Conservation (phyloP, 1,140 invertebrate species). For the Drosophila orosa region DNA sequence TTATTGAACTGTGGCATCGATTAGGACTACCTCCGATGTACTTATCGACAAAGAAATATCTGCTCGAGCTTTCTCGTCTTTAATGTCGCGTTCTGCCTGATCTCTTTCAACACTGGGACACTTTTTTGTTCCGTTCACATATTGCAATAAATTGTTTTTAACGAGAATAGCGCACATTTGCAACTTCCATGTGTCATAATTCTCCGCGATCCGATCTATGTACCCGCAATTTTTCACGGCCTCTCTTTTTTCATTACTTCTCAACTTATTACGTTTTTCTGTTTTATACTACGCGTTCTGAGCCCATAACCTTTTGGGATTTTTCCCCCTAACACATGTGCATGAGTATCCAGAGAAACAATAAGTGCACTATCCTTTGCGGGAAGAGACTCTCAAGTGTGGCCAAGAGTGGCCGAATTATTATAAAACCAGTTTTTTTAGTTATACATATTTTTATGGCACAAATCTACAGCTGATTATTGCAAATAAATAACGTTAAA, state of each 20-base stretch:
- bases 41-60: constrained; percentile 1
- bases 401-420: too few relatives aligned
- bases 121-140: not conserved
- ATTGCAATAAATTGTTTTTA: constrained; percentile 5
- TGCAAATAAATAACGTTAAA: not conserved
- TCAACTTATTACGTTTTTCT: not conserved
- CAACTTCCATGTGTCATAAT: constrained; percentile 1
- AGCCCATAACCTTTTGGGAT: not conserved
- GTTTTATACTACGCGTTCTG: not conserved
- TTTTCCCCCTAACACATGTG: not conserved
- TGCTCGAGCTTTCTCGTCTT: not conserved
- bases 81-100: not conserved
- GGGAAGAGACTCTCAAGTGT: too few relatives aligned
- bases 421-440: not conserved
- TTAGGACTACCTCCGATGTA: not conserved
- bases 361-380: too few relatives aligned
- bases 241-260: not conserved
- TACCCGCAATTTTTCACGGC: not conserved
- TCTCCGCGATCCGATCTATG: not conserved
- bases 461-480: not conserved
- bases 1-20: not conserved
- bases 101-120: too few relatives aligned
- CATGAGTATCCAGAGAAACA: not conserved
- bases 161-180: not conserved
- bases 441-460: not conserved